Evolutionary conservation across 2,113 vertebrate species (phyloP), one percentile per base, ranked within the genome.

Genomic region (Psilopsiagon aymara): DNA sequence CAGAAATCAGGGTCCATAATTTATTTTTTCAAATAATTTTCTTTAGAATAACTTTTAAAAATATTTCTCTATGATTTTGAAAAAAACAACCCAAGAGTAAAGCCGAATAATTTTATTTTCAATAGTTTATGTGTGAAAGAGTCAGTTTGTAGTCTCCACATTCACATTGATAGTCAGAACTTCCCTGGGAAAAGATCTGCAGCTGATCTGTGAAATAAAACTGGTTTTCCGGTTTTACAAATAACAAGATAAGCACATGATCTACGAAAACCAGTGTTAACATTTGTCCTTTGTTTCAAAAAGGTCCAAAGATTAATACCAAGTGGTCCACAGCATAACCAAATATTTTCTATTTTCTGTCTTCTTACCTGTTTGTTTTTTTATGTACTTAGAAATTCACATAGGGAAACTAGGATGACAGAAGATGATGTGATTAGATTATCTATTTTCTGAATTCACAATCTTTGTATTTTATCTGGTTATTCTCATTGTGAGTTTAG

Each of bases 221-320:
- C 1, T 1, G 11, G 23, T 28, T 94, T 81, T 24, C 5, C 0
- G 37, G 5, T 35, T 77, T 76, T 70, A 84, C 86, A 83, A 55
- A 31, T 51, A 11, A 46, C 39, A 4, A 79, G 8, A 70, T 67
- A 68, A 67, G 17, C 24, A 44, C 23, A 28, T 4, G 1, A 33
- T 19, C 13, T 44, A 15, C 35, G 43, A 73, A 59, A 81, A 51
- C 18, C 57, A 49, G 5, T 5, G 2, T 81, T 84, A n/a, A 41
- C 74, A 67, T 1, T 21, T 14, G 14, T 31, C 14, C 2, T 80
- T 73, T 49, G 2, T 6, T 74, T 88, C 29, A 57, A 86, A 86
- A 79, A 75, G 0, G 0, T 77, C 68, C 9, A 49, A 57, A 73
- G 6, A n/a, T n/a, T 64, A 86, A 49, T 2, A 25, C 3, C 10